Evolutionary conservation across 2,888 invertebrate species (phyloP).

Genomic region (Thymelicus sylvestris): DNA sequence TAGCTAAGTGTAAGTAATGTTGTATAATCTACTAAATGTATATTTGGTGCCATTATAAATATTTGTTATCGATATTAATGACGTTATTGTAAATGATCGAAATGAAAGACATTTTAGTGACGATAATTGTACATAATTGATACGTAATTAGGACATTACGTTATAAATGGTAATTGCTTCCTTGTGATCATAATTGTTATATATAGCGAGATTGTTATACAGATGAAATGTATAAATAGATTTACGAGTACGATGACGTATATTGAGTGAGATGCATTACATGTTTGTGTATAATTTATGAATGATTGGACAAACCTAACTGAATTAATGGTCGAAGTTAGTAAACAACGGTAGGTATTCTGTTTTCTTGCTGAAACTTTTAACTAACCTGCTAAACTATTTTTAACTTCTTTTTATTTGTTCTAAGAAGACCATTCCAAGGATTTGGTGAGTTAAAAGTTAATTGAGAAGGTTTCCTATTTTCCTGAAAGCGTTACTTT

Average conservation of each 20-base stretch:
- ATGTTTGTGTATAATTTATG: no score
- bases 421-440: no score
- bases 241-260: background rate
- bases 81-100: slow-evolving; percentile 37
- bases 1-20: no score
- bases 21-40: slow-evolving; percentile 22
- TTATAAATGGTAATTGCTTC: slow-evolving; percentile 14
- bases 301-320: no score
- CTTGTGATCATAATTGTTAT: slow-evolving; percentile 37
- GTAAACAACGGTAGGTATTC: no score
- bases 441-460: no score
- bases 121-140: slow-evolving; percentile 55
- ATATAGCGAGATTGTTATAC: slow-evolving; percentile 16
- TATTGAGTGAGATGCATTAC: slow-evolving; percentile 13
- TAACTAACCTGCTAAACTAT: no score
- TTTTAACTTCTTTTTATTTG: no score
- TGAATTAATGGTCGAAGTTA: no score
- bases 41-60: slow-evolving; percentile 39
- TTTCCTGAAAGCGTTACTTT: no score
- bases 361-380: no score
- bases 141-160: slow-evolving; percentile 3
- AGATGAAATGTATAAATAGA: slow-evolving; percentile 15
- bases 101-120: slow-evolving; percentile 63
- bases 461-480: no score
- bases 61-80: slow-evolving; percentile 5